Percentiles rank a stretch among this genome's conserved stretches.
phyloP scores from a whole-genome alignment of 2,888 invertebrate genomes.

The Lycocerus yunnanus region DNA sequence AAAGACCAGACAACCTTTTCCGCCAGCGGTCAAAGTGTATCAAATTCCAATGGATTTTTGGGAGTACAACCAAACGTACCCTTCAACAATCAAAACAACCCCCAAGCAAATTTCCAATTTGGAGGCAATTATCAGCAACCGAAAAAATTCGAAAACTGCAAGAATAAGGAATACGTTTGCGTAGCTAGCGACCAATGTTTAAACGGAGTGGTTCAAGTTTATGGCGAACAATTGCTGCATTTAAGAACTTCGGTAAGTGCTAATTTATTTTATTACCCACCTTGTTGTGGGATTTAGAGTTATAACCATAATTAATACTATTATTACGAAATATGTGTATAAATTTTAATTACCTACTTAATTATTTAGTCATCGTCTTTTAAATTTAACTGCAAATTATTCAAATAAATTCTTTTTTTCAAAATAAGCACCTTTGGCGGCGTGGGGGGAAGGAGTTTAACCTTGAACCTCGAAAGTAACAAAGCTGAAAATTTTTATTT shows the following conservation, averaged over 20 bases:
- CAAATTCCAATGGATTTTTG: slow-evolving; percentile 46
- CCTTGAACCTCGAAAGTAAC: not conserved
- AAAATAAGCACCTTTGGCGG: not conserved
- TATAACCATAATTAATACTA: not conserved
- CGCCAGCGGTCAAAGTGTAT: slow-evolving; percentile 47
- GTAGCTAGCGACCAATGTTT: slow-evolving; percentile 64
- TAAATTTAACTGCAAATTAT: not conserved
- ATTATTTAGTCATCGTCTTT: not conserved
- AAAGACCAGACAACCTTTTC: slow-evolving; percentile 31
- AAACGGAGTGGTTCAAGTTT: slow-evolving; percentile 63
- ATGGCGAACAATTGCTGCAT: slow-evolving; percentile 58
- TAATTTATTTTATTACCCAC: not conserved
- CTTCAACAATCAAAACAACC: slow-evolving; percentile 27
- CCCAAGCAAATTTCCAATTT: not conserved
- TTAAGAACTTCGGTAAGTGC: slow-evolving; percentile 61
- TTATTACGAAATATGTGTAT: not conserved
- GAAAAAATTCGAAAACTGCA: slow-evolving; percentile 54
- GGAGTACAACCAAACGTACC: slow-evolving; percentile 51
- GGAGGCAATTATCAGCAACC: slow-evolving; percentile 22
- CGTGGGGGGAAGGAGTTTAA: not conserved
- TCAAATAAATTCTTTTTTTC: not conserved
- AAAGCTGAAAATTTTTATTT: not conserved
- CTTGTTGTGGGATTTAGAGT: not conserved
- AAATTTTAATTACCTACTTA: not conserved
- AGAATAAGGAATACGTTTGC: slow-evolving; percentile 64